Percentiles rank a stretch among this genome's conserved stretches.
Evolutionary conservation across 2,113 vertebrate species (phyloP).

Genomic region (Phylloscopus trochilus): DNA sequence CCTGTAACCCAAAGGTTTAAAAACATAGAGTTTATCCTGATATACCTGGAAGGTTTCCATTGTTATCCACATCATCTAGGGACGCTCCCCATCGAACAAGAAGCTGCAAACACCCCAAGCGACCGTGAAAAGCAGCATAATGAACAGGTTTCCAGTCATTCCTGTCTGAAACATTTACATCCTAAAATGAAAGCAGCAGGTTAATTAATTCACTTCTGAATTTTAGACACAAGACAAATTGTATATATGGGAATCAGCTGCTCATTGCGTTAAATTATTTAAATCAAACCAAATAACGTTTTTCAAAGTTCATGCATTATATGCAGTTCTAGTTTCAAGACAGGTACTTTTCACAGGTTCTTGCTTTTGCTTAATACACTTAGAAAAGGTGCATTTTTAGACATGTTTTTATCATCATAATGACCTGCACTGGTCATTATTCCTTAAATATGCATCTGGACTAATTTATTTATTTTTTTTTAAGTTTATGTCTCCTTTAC

Average conservation of each 20-base stretch:
- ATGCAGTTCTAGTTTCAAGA: not conserved
- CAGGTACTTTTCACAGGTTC: not conserved
- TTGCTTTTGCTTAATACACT: not conserved
- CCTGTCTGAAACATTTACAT: constrained; percentile 68
- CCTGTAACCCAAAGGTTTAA: not conserved
- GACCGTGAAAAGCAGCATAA: constrained; percentile 81
- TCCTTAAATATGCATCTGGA: not conserved
- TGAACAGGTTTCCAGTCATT: constrained; percentile 78
- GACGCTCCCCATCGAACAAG: constrained; percentile 77
- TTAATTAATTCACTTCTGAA: constrained; percentile 18
- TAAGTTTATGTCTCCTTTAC: not conserved
- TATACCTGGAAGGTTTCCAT: constrained; percentile 81
- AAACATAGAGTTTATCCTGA: not conserved
- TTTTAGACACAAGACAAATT: not conserved
- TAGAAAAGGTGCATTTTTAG: not conserved
- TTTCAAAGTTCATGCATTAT: not conserved
- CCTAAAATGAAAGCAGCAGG: constrained; percentile 62
- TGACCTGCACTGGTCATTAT: not conserved
- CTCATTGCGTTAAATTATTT: not conserved
- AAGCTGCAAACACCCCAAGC: constrained; percentile 81
- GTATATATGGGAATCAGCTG: not conserved
- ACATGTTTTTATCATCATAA: not conserved
- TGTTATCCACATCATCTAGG: constrained; percentile 73
- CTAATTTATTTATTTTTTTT: not conserved
- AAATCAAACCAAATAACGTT: not conserved